Evolutionary conservation across 2,888 invertebrate genomes (phyloP), one percentile per base, ranked within the genome.

Genomic region (Brachyptera risi): DNA sequence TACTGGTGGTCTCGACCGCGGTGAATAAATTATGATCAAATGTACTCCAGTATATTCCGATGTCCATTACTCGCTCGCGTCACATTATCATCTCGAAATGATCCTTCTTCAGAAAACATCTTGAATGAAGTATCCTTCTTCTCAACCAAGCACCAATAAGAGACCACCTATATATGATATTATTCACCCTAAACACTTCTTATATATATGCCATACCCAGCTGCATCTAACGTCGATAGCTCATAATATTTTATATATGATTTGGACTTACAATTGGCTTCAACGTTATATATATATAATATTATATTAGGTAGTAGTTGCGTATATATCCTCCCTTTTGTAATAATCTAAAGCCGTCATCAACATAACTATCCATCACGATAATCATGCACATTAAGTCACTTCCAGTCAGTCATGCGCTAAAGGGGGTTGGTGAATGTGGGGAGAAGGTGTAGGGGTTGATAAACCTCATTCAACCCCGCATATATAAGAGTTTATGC

Each of bases 151-250:
- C 35, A 7, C 5, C 35, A 5, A 31, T 7, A 31, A 5, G 5
- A 31, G 9, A 42, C 42, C n/a, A 42, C 42, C 42, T 42, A 19
- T n/a, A 19, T n/a, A n/a, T 42, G 42, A 42, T 42, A 42, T 42
- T 51, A 51, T 51, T 23, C 50, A 51, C 50, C 50, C 50, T 27
- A 27, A 15, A 27, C 27, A 24, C n/a, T n/a, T n/a, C n/a, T n/a
- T n/a, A n/a, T n/a, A n/a, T n/a, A n/a, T n/a, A n/a, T n/a, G n/a
- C 31, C 31, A 51, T 13, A 19, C 13, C 35, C 61, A 61, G 61
- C 61, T 61, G 61, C 51, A 58, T 24, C 26, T 23, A 61, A 38
- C 61, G 42, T 54, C 61, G 58, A 58, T 61, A 58, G 58, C 58
- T 51, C 61, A 54, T 61, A 58, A 61, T 61, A 58, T 58, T 58